Conservation (phyloP, 2,797 vertebrate genomes). For the Danio kyathit region DNA sequence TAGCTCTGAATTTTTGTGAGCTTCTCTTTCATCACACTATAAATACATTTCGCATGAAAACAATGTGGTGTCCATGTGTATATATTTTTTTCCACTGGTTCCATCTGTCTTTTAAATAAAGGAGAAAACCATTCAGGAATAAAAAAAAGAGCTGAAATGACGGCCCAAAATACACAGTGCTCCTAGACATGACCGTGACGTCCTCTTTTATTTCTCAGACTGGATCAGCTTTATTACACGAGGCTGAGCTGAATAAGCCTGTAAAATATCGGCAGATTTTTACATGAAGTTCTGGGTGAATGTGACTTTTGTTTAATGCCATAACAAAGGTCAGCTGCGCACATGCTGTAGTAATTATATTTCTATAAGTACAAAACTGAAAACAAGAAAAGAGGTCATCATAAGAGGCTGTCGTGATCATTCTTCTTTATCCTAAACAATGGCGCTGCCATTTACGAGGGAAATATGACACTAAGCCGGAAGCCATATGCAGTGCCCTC, state of each 20-base stretch:
- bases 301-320: slow-evolving; percentile 36
- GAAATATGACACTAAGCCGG: slow-evolving; percentile 73
- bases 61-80: slow-evolving; percentile 63
- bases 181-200: slow-evolving; percentile 67
- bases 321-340: slow-evolving; percentile 31
- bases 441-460: slow-evolving; percentile 72
- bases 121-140: slow-evolving; percentile 80
- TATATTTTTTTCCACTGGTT: slow-evolving; percentile 53
- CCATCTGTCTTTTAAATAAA: slow-evolving; percentile 78
- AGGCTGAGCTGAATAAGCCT: slow-evolving; percentile 33
- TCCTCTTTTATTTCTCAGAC: slow-evolving; percentile 64
- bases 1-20: slow-evolving; percentile 22
- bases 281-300: slow-evolving; percentile 38
- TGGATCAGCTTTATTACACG: slow-evolving; percentile 31
- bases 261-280: slow-evolving; percentile 22
- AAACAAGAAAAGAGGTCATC: slow-evolving; percentile 10
- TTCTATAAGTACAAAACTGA: slow-evolving; percentile 9
- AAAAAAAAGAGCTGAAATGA: slow-evolving; percentile 72
- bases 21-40: slow-evolving; percentile 40
- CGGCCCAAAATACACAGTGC: slow-evolving; percentile 69
- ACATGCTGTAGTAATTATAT: slow-evolving; percentile 35
- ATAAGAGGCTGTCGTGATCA: neutral
- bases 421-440: slow-evolving; percentile 68
- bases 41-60: slow-evolving; percentile 41
- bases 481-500: slow-evolving; percentile 63